A percentile compares a stretch with the other conserved stretches of the same genome.
Evolutionary conservation across 2,113 vertebrate species (phyloP).

Genomic region (Thermophis baileyi): DNA sequence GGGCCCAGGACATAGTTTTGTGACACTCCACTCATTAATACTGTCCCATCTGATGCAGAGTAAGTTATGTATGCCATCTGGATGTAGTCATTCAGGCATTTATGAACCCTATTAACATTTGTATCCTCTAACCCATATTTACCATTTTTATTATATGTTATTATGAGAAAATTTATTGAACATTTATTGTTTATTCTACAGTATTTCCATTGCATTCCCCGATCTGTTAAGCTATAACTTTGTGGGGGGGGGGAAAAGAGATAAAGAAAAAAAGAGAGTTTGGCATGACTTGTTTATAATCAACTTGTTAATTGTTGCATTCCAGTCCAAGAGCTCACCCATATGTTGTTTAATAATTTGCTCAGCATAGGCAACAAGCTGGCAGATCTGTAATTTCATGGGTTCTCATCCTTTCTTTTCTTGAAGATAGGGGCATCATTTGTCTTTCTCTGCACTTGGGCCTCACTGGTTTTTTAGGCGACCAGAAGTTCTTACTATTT

Average conservation of each 20-base stretch:
- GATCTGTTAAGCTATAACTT: neutral
- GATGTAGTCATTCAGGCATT: neutral
- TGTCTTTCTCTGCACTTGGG: neutral
- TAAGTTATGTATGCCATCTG: neutral
- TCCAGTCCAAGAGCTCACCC: neutral
- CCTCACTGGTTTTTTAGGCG: neutral
- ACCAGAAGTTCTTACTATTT: neutral
- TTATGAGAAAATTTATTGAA: neutral
- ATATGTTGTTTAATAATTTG: neutral
- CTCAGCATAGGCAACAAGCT: neutral
- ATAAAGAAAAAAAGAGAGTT: neutral
- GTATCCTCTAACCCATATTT: neutral
- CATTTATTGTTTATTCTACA: neutral
- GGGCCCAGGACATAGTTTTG: neutral
- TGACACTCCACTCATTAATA: neutral
- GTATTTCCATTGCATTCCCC: neutral
- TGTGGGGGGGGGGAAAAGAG: rapidly evolving
- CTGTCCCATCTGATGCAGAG: neutral
- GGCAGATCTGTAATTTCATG: neutral
- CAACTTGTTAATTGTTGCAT: neutral
- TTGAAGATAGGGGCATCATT: neutral
- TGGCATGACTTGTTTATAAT: neutral
- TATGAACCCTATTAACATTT: neutral
- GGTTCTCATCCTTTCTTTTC: neutral
- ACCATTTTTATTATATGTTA: neutral